Conservation (phyloP, 2,113 vertebrate species). For the Centrocercus urophasianus region DNA sequence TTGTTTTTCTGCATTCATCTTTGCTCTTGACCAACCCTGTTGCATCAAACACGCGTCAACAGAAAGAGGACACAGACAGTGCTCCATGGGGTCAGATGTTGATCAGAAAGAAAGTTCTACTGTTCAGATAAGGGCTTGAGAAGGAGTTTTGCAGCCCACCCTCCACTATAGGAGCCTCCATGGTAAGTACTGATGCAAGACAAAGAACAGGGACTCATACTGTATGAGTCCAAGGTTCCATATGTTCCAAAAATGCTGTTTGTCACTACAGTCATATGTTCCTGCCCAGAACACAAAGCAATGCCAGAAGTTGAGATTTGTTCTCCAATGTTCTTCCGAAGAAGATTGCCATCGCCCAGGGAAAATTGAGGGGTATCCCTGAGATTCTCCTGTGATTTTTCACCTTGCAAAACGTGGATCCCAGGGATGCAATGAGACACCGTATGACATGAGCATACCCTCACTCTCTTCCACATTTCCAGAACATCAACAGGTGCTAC, state of each 20-base stretch:
- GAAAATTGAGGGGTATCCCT: neutral
- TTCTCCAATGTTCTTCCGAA: neutral
- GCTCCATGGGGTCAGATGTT: neutral
- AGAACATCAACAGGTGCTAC: neutral
- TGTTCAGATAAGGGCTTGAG: neutral
- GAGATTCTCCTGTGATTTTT: neutral
- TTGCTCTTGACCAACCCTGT: neutral
- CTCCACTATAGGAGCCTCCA: neutral
- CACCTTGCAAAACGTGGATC: neutral
- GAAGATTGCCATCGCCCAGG: accelerated
- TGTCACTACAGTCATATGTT: neutral
- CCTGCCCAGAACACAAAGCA: neutral
- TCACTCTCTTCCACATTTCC: neutral
- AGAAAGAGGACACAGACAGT: neutral
- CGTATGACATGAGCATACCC: neutral
- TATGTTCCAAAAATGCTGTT: neutral
- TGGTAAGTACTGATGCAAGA: neutral
- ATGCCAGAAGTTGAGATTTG: neutral
- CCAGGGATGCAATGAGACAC: neutral
- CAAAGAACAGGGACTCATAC: neutral
- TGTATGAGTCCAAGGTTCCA: neutral
- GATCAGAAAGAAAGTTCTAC: neutral
- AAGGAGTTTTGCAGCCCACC: neutral
- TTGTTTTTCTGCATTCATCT: neutral
- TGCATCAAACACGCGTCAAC: neutral